Conservation (phyloP, 2,113 vertebrate species). For the Eurypyga helias region DNA sequence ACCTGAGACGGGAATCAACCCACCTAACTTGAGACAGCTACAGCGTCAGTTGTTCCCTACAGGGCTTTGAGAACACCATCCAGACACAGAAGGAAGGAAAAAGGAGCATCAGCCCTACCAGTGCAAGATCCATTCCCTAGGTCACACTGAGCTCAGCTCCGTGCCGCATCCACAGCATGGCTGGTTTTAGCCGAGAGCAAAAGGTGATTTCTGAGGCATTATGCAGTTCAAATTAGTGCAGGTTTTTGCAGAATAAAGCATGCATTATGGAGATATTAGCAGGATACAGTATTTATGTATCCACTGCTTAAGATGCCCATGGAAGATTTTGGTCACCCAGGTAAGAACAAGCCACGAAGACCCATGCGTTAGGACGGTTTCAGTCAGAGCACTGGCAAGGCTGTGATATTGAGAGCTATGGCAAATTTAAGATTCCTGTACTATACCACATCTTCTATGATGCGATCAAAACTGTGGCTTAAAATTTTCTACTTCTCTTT, state of each 20-base stretch:
- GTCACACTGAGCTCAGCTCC: neutral
- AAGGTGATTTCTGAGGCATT: neutral
- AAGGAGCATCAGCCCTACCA: neutral
- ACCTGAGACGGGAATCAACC: neutral
- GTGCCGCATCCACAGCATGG: neutral
- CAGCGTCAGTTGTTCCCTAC: neutral
- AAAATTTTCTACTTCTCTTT: neutral
- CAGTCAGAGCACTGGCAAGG: neutral
- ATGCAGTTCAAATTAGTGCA: neutral
- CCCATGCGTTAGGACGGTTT: accelerated
- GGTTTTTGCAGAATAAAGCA: neutral
- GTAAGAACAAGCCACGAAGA: neutral
- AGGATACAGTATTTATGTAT: neutral
- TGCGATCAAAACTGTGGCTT: neutral
- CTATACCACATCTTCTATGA: neutral
- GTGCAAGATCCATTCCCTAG: neutral
- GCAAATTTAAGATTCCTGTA: neutral
- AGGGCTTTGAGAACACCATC: neutral
- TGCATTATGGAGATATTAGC: neutral
- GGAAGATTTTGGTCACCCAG: neutral
- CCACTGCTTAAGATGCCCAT: neutral
- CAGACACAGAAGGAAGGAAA: neutral
- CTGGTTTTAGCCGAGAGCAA: neutral
- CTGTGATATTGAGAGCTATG: neutral
- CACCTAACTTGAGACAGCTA: neutral